Percentiles rank a stretch among this genome's conserved stretches.
Conservation (phyloP, 2,113 vertebrate genomes). For the Tragulus kanchil region DNA sequence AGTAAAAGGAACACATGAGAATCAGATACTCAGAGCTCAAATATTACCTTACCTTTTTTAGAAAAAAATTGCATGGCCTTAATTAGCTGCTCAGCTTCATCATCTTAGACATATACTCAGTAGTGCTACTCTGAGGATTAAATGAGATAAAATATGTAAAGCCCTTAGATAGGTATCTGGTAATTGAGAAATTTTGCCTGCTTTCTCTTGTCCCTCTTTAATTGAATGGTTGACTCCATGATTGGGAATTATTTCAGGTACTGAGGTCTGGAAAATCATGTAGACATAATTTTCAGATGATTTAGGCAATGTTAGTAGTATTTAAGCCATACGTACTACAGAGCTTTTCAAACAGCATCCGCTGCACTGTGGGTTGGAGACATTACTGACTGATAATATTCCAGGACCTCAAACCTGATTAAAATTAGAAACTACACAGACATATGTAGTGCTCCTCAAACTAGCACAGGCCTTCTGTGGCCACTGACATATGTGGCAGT, state of each 20-base stretch:
- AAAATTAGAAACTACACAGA: neutral
- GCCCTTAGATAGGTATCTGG: neutral
- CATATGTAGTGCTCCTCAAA: neutral
- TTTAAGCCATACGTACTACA: neutral
- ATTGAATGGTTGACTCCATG: neutral
- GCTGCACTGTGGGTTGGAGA: neutral
- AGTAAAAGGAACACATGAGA: neutral
- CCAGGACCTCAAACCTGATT: neutral
- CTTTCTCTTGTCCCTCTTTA: neutral
- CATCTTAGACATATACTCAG: neutral
- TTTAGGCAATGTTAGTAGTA: neutral
- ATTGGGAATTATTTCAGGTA: neutral
- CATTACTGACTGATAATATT: neutral
- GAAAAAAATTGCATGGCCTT: neutral
- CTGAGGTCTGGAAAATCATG: neutral
- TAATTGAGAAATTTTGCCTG: neutral
- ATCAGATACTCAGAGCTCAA: neutral
- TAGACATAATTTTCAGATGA: neutral
- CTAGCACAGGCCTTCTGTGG: neutral
- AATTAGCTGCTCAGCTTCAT: slow-evolving; percentile 58
- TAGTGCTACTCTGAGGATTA: slow-evolving; percentile 13
- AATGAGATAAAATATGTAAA: slow-evolving; percentile 33
- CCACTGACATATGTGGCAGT: neutral
- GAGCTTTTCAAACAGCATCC: neutral
- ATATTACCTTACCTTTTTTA: neutral